Conservation (phyloP, 1,140 invertebrate species). For the Pseudomyrmex flavicornis region DNA sequence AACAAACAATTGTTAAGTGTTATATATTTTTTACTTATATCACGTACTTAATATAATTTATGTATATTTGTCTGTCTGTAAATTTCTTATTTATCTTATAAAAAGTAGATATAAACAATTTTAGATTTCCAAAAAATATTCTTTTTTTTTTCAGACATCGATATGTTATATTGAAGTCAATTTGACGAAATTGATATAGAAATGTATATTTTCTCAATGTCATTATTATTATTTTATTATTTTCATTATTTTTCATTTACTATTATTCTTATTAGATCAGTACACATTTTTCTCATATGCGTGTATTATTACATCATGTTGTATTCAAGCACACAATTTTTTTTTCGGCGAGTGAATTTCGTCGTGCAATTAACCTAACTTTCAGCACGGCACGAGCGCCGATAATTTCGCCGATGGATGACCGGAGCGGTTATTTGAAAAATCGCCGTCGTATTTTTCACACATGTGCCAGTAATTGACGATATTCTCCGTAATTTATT, state of each 20-base stretch:
- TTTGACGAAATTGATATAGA: neutral
- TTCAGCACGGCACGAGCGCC: neutral
- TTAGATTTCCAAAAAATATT: no score
- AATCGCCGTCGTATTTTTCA: neutral
- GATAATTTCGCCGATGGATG: neutral
- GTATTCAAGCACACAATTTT: no score
- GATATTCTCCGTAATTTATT: slow-evolving; percentile 35
- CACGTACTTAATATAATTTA: no score
- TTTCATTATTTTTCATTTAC: neutral
- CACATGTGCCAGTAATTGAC: slow-evolving; percentile 1
- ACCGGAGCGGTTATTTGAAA: neutral
- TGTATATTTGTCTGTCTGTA: neutral
- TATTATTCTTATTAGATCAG: neutral
- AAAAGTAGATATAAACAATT: no score
- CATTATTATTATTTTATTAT: neutral
- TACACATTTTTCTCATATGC: no score
- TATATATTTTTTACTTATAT: neutral
- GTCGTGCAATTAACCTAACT: slow-evolving; percentile 38
- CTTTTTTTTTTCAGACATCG: neutral
- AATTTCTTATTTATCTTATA: neutral
- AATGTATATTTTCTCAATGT: neutral
- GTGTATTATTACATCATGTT: no score
- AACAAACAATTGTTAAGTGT: neutral
- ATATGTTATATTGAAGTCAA: neutral
- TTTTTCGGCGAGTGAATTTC: no score